Base-by-base conservation (phyloP, 2,888 invertebrate genomes). In the Temnothorax unifasciatus region DNA sequence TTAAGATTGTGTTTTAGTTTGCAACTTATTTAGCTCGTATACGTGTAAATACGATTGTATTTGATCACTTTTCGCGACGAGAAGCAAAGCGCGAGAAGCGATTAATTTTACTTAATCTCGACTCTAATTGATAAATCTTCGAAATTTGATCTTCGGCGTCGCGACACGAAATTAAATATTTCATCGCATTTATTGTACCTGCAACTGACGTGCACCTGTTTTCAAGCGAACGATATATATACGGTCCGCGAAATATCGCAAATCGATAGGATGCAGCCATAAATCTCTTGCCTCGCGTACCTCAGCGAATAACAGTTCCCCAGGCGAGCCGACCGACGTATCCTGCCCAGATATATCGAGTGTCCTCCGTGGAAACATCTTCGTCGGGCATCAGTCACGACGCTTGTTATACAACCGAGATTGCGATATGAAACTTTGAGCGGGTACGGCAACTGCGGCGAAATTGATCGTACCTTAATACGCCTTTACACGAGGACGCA, bases 371-470 rank as follows among this genome's bases (percentile, higher is more conserved):
- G 82, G 69, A 59, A 79, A 89, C 84, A 83, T 87, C 82, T 85
- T 87, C 82, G 84, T 86, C 82, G 81, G 79, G 69, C 85, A 87
- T 87, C 83, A 84, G 86, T 87, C 87, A 89, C 71, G 69, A 38
- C 44, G 54, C 57, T 68, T 64, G 79, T 81, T 81, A 73, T 81
- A 59, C 47, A 59, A 25, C 47, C 66, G 52, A 81, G 79, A 81
- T 81, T 81, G 79, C 79, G 79, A 81, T 81, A 73, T 81, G 79
- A 81, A 81, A 81, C 73, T 81, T 81, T 73, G 73, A 73, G 18
- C 71, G 41, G 44, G 50, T 44, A 54, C 21, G 57, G 59, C 79
- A 21, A 79, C 71, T 47, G 25, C 25, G n/a, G 41, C 29, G 41
- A 54, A 77, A 77, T 77, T 54, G 25, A 68, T 68, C 52, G 52